Percentiles rank a stretch among this genome's conserved stretches.
phyloP scores from a whole-genome alignment of 2,113 vertebrate genomes.

The Motacilla alba region DNA sequence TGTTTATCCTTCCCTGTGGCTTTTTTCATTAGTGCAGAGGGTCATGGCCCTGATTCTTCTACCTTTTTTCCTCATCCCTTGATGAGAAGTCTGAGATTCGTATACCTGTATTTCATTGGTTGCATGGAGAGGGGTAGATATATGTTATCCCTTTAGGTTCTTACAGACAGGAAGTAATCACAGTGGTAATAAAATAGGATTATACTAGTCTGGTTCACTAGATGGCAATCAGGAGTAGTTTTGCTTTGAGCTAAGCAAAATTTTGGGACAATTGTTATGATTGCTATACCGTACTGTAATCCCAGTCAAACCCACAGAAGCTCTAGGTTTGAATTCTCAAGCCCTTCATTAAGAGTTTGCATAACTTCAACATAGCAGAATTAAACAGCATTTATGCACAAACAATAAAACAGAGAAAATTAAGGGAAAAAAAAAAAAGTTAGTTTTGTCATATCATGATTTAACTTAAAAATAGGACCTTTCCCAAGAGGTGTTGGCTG shows the following conservation, averaged over 20 bases:
- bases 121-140: neutral
- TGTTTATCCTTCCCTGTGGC: neutral
- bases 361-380: neutral
- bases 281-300: neutral
- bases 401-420: neutral
- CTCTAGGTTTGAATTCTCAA: neutral
- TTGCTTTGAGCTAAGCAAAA: neutral
- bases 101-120: neutral
- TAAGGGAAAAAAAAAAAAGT: neutral
- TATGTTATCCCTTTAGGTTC: neutral
- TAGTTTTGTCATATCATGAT: neutral
- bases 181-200: neutral
- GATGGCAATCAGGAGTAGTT: constrained; percentile 34
- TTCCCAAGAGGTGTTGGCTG: neutral
- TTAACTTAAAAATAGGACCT: neutral
- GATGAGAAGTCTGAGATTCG: neutral
- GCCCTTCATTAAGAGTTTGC: neutral
- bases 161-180: neutral
- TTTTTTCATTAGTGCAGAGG: neutral
- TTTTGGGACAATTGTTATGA: neutral
- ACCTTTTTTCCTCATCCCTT: neutral
- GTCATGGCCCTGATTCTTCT: neutral
- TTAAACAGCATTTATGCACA: neutral
- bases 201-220: neutral
- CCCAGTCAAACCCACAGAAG: neutral